Conservation (phyloP, 2,113 vertebrate species). For the Megaceryle maxima region DNA sequence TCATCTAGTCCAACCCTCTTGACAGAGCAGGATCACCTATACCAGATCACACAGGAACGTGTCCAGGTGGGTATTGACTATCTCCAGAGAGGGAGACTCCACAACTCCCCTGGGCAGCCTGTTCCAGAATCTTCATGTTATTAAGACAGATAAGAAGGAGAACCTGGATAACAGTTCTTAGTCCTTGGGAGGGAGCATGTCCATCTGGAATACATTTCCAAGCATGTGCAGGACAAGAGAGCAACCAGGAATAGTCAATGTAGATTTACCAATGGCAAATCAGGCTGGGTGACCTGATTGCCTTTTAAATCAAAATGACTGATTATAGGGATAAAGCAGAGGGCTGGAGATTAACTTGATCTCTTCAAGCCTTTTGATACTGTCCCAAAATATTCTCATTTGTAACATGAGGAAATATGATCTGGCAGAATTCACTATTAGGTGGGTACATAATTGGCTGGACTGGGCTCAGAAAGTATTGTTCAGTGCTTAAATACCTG, state of each 20-base stretch:
- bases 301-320: neutral
- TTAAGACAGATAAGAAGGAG: neutral
- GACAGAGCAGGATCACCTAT: no score
- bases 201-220: neutral
- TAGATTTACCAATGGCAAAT: neutral
- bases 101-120: no score
- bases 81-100: no score
- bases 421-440: neutral
- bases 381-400: neutral
- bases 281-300: neutral
- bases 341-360: neutral
- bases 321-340: neutral
- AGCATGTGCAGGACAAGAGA: neutral
- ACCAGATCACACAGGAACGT: no score
- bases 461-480: neutral
- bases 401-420: neutral
- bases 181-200: neutral
- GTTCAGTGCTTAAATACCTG: neutral
- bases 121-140: neutral
- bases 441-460: neutral
- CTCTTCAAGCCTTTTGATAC: neutral
- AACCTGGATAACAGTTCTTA: neutral
- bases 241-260: neutral
- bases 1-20: no score
- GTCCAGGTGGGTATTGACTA: no score